Evolutionary conservation across 1,140 invertebrate genomes (phyloP).

Genomic region (Tachypleus tridentatus): DNA sequence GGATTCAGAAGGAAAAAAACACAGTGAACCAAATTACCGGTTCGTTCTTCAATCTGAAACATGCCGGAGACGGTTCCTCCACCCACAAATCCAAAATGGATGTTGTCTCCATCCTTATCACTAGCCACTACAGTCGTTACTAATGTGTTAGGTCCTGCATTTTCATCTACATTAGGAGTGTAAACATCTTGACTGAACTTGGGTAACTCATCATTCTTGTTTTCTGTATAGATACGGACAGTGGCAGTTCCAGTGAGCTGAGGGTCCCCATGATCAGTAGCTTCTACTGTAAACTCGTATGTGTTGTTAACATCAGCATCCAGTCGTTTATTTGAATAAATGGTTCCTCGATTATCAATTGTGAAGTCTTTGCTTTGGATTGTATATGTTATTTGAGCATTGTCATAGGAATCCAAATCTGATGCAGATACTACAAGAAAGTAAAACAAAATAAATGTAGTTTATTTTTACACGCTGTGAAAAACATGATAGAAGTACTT

Average conservation of each 20-base stretch:
- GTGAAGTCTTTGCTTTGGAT: constrained; percentile 87
- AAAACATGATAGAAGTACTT: too few relatives aligned
- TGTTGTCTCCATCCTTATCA: constrained; percentile 90
- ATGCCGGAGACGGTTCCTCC: constrained; percentile 77
- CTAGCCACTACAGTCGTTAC: constrained; percentile 90
- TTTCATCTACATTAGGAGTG: constrained; percentile 90
- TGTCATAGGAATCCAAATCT: constrained; percentile 79
- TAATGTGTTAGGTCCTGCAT: constrained; percentile 81
- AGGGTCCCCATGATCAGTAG: constrained; percentile 84
- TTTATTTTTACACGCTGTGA: too few relatives aligned
- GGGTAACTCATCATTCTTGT: constrained; percentile 91
- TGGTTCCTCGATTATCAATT: constrained; percentile 78
- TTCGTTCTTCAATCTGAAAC: constrained; percentile 90
- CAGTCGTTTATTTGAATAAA: constrained; percentile 81
- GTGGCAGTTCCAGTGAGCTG: constrained; percentile 81
- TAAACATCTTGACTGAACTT: constrained; percentile 94
- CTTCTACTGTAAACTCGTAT: constrained; percentile 82
- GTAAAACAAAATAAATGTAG: neutral
- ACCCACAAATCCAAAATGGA: constrained; percentile 83
- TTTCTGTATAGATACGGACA: constrained; percentile 86
- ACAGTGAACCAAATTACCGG: constrained; percentile 36
- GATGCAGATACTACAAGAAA: constrained; percentile 61
- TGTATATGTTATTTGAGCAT: constrained; percentile 85
- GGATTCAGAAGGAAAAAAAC: neutral
- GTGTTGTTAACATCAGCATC: constrained; percentile 93